A percentile compares a stretch with the other conserved stretches of the same genome.
phyloP scores from a whole-genome alignment of 2,797 vertebrate genomes.

The Cichlasoma orientale region DNA sequence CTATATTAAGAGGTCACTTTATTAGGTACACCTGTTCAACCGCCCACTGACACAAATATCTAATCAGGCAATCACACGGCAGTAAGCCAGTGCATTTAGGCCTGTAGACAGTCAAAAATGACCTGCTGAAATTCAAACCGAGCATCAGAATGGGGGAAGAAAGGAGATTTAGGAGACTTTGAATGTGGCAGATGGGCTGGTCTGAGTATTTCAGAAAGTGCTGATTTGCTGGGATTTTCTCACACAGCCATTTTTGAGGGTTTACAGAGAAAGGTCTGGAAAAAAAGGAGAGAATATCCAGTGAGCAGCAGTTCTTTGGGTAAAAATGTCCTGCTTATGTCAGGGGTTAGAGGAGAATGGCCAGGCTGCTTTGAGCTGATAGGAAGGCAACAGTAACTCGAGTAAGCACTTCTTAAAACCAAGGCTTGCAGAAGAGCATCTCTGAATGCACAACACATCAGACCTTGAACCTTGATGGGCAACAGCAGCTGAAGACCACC shows the following conservation, averaged over 20 bases:
- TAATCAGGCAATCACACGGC: neutral
- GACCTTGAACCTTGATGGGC: neutral
- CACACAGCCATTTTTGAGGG: neutral
- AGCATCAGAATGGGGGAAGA: neutral
- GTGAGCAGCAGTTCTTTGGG: neutral
- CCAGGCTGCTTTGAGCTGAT: neutral
- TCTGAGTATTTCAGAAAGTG: neutral
- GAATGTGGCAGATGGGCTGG: neutral
- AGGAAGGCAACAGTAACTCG: accelerated
- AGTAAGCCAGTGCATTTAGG: neutral
- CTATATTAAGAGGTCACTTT: neutral
- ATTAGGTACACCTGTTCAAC: neutral
- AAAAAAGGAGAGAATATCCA: neutral
- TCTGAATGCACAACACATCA: neutral
- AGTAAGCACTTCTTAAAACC: neutral
- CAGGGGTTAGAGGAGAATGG: neutral
- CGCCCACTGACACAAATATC: neutral
- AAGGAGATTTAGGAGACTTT: neutral
- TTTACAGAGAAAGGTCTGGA: neutral
- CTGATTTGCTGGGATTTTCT: neutral
- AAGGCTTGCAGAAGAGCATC: neutral
- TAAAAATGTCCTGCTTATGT: neutral
- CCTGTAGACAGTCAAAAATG: neutral
- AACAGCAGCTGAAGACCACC: neutral
- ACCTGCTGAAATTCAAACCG: neutral